A percentile compares a stretch with the other conserved stretches of the same genome.
Evolutionary conservation across 2,113 vertebrate genomes (phyloP).

Genomic region (Catharus fuscescens): DNA sequence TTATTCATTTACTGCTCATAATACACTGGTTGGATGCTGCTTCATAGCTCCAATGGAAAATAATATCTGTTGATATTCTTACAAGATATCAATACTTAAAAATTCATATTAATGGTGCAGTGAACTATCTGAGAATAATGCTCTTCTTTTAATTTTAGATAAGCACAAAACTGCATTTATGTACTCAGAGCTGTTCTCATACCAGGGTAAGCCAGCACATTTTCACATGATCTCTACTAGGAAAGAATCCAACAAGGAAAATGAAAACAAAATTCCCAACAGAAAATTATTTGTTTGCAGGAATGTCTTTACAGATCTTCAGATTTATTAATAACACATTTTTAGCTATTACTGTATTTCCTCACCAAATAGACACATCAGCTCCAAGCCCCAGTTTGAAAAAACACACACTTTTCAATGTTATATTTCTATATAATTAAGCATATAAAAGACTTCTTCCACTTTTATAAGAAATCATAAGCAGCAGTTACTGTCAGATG

Average conservation of each 20-base stretch:
- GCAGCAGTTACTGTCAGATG: neutral
- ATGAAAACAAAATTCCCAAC: neutral
- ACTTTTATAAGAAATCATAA: neutral
- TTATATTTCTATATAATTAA: neutral
- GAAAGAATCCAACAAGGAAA: constrained; percentile 5
- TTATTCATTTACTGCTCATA: neutral
- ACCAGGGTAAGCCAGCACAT: neutral
- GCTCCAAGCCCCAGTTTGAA: neutral
- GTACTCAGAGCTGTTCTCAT: neutral
- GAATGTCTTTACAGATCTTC: neutral
- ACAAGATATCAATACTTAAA: neutral
- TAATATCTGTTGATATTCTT: neutral
- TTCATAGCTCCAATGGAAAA: neutral
- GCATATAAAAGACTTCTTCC: neutral
- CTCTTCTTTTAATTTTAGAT: neutral
- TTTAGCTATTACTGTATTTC: neutral
- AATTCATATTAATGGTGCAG: neutral
- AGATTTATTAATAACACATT: neutral
- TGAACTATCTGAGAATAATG: neutral
- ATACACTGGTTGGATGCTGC: neutral
- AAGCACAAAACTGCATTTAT: neutral
- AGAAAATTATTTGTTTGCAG: neutral
- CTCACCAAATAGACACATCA: neutral
- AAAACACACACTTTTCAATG: neutral
- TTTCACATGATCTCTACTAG: neutral